A percentile compares a stretch with the other conserved stretches of the same genome.
These are phyloP conservation scores for Pipa parva DNA, from an alignment of 2,113 vertebrate species.

Conservation along the genomic window DNA sequence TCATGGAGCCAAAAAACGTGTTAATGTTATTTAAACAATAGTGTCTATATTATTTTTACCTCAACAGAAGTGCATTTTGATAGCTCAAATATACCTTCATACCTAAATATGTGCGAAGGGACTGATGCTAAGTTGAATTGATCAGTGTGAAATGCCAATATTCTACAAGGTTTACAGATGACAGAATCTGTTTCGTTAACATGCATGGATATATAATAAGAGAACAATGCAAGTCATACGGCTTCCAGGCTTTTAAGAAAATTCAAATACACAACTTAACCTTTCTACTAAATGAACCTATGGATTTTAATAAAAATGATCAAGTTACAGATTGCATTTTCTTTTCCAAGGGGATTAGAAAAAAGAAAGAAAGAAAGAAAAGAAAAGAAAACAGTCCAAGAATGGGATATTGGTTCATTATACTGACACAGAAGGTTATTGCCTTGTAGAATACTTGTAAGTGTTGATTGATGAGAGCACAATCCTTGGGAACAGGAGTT, in stretches of 20 bases:
- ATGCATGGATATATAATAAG: not conserved
- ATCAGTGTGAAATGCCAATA: conserved; percentile 56
- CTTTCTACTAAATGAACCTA: not conserved
- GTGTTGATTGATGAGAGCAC: no score
- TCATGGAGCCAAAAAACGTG: conserved; percentile 41
- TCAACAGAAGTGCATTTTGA: conserved; percentile 51
- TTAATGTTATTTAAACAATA: conserved; percentile 53
- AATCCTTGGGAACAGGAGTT: no score
- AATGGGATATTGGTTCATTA: no score
- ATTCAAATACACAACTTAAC: not conserved
- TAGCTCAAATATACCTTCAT: conserved; percentile 42
- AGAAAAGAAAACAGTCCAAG: no score
- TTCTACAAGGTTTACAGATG: conserved; percentile 50
- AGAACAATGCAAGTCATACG: conserved; percentile 19
- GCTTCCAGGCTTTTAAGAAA: not conserved
- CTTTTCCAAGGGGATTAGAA: not conserved
- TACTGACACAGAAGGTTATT: no score
- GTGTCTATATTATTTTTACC: conserved; percentile 54
- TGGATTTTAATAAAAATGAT: conserved; percentile 2
- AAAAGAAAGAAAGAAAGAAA: no score
- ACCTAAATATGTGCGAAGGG: not conserved
- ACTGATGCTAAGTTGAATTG: not conserved
- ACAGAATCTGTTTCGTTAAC: conserved; percentile 41
- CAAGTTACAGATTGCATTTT: not conserved
- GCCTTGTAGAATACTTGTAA: no score